These are phyloP conservation scores for Lasioglossum figueresi DNA, from an alignment of 2,888 invertebrate species.

Conservation along the genomic window DNA sequence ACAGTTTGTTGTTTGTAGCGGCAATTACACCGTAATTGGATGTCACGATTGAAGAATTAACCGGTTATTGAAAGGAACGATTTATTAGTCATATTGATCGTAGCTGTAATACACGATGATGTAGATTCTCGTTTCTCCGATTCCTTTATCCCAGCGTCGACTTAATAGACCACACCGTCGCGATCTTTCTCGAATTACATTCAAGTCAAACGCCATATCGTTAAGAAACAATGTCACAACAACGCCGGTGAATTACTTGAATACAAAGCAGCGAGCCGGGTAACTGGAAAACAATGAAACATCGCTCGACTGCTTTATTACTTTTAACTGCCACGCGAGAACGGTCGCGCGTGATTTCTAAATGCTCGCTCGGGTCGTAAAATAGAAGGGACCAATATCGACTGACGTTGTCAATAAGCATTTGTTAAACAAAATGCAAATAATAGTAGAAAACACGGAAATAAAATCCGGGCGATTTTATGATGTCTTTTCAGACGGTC, in stretches of 20 bases:
- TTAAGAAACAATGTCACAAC: conserved; percentile 56
- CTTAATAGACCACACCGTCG: conserved; percentile 5
- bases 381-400: conserved; percentile 31
- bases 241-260: conserved; percentile 20
- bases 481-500: neutral
- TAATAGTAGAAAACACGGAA: neutral
- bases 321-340: conserved; percentile 27
- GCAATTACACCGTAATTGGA: neutral
- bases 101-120: neutral
- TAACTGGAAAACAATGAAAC: conserved; percentile 39
- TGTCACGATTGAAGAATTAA: neutral
- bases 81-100: neutral
- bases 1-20: neutral
- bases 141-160: neutral
- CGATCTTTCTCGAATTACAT: conserved; percentile 5
- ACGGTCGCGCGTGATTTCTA: conserved; percentile 13
- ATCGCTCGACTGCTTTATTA: conserved; percentile 24
- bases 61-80: neutral
- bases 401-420: neutral
- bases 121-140: neutral
- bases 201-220: conserved; percentile 7
- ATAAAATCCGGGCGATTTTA: neutral
- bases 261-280: conserved; percentile 36
- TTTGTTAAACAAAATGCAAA: neutral
- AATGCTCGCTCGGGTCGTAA: neutral